Percentiles rank a stretch among this genome's conserved stretches.
phyloP scores from a whole-genome alignment of 2,888 invertebrate species.

The Calliphora vomitoria region DNA sequence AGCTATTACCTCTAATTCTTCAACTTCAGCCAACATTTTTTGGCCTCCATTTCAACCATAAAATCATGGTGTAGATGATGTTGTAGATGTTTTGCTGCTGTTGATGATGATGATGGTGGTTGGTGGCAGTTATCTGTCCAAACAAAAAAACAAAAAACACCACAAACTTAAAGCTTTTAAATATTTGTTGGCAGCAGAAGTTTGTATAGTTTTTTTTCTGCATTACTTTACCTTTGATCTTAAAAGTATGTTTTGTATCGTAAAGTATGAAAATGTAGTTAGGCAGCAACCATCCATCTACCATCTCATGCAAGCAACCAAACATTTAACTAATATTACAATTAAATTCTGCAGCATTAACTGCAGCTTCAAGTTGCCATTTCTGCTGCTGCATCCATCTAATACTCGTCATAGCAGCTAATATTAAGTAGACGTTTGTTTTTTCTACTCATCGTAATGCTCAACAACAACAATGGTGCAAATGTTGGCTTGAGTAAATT shows the following conservation, averaged over 20 bases:
- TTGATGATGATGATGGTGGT: constrained; percentile 35
- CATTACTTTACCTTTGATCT: constrained; percentile 70
- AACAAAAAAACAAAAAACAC: not conserved
- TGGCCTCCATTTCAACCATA: constrained; percentile 58
- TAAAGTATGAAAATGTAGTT: not conserved
- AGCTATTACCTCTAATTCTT: not conserved
- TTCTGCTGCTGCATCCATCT: constrained; percentile 1
- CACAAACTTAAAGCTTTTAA: not conserved
- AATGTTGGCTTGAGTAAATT: constrained; percentile 58
- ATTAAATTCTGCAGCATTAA: constrained; percentile 53
- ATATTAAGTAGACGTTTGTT: constrained; percentile 28
- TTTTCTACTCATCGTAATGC: not conserved
- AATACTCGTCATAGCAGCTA: not conserved
- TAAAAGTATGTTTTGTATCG: constrained; percentile 36
- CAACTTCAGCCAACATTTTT: constrained; percentile 15
- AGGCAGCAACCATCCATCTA: constrained; percentile 13
- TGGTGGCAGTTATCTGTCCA: constrained; percentile 34
- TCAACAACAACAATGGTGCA: constrained; percentile 32
- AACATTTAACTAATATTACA: constrained; percentile 54
- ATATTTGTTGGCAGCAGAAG: constrained; percentile 14
- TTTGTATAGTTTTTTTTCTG: constrained; percentile 16
- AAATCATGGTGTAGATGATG: constrained; percentile 45
- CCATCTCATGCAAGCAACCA: not conserved
- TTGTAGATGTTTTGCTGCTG: constrained; percentile 27
- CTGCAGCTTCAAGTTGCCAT: constrained; percentile 6